Conservation (phyloP, 2,888 invertebrate species). For the Acanthosoma haemorrhoidale region DNA sequence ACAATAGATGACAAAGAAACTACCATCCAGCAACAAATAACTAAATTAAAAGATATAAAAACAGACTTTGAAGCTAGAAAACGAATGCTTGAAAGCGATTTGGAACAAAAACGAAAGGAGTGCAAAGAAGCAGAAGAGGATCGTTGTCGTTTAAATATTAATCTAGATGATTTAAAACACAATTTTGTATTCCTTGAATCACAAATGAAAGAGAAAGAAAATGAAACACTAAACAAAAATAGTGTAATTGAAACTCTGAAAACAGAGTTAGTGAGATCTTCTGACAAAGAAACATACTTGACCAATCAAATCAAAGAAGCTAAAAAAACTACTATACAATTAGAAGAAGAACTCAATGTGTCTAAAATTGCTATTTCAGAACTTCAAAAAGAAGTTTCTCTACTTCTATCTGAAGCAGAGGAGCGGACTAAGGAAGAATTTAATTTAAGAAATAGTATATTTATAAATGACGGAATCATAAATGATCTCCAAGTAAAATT, state of each 20-base stretch:
- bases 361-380: neutral
- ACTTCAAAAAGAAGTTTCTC: neutral
- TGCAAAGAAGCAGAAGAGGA: neutral
- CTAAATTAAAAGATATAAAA: neutral
- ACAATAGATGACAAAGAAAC: constrained; percentile 6
- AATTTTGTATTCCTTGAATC: neutral
- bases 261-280: neutral
- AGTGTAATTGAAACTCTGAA: neutral
- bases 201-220: constrained; percentile 1
- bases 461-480: neutral
- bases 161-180: neutral
- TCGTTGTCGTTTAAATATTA: neutral
- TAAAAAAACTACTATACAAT: neutral
- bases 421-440: neutral
- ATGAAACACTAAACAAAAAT: neutral
- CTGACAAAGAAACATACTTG: neutral
- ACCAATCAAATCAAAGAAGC: neutral
- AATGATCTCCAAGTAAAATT: neutral
- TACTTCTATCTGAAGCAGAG: neutral
- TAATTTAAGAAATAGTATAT: neutral
- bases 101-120: constrained; percentile 1
- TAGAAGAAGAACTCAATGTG: neutral
- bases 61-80: neutral
- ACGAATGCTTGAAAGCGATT: neutral
- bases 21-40: neutral